A percentile compares a stretch with the other conserved stretches of the same genome.
phyloP scores from a whole-genome alignment of 2,888 invertebrate species.

The Sesia apiformis region DNA sequence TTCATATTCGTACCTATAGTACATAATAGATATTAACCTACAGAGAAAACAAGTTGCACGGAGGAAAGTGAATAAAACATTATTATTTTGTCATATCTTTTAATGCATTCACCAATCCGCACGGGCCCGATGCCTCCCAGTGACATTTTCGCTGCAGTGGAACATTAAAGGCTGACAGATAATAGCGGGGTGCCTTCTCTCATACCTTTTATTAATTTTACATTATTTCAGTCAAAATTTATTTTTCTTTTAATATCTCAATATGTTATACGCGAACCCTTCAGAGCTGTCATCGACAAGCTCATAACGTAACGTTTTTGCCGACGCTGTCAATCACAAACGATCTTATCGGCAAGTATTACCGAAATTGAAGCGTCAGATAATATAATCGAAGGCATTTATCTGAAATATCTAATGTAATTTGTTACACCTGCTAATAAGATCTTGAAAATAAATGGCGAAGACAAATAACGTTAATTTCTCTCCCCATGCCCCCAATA shows the following conservation, averaged over 20 bases:
- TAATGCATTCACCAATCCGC: too few relatives aligned
- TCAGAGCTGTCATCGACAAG: neutral
- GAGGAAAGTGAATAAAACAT: too few relatives aligned
- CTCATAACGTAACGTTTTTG: conserved; percentile 9
- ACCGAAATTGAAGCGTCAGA: neutral
- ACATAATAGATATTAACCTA: too few relatives aligned
- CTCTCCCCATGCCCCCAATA: conserved; percentile 13
- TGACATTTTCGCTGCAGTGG: too few relatives aligned
- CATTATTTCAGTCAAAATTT: too few relatives aligned
- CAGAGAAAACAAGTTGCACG: too few relatives aligned
- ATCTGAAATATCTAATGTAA: neutral
- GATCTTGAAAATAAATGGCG: conserved; percentile 11
- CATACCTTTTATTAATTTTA: too few relatives aligned
- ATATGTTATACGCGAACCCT: neutral
- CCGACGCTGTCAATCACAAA: conserved; percentile 6
- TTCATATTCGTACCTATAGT: too few relatives aligned
- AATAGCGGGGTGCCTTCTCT: too few relatives aligned
- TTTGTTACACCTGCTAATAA: conserved; percentile 7
- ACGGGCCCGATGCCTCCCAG: too few relatives aligned
- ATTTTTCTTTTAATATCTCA: neutral
- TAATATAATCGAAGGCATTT: neutral
- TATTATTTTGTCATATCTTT: too few relatives aligned
- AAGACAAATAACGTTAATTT: conserved; percentile 20
- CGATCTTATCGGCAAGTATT: neutral
- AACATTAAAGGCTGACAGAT: too few relatives aligned